Conservation (phyloP, 2,113 vertebrate genomes). For the Mirounga angustirostris region DNA sequence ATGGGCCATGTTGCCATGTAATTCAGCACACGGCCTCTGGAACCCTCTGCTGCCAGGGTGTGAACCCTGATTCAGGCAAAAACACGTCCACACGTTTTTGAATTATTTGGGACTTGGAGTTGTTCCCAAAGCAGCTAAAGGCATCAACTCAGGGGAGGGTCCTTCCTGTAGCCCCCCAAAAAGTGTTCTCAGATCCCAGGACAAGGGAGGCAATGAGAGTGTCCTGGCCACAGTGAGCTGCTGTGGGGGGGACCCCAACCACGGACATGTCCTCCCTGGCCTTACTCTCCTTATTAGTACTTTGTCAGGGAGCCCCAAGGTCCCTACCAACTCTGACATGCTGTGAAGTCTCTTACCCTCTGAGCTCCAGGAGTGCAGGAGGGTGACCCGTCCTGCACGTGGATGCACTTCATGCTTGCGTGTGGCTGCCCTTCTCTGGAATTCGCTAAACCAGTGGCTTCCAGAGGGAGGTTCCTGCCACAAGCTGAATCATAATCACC, state of each 20-base stretch:
- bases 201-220: neutral
- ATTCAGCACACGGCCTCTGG: neutral
- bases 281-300: neutral
- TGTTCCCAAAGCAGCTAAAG: neutral
- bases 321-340: neutral
- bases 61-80: neutral
- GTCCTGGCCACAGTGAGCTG: neutral
- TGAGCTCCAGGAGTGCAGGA: neutral
- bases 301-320: neutral
- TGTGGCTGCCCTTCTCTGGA: neutral
- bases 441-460: neutral
- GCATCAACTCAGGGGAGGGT: neutral
- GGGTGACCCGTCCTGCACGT: neutral
- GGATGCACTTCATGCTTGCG: fast-evolving
- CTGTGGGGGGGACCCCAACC: neutral
- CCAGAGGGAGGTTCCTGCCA: neutral
- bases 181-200: neutral
- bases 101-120: neutral
- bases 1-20: fast-evolving
- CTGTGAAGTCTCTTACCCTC: neutral
- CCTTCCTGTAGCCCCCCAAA: neutral
- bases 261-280: neutral
- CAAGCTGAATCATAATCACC: neutral
- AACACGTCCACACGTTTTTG: neutral
- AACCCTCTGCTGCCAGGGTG: neutral